These are phyloP conservation scores for Percopsis omiscomaycus DNA, from an alignment of 2,797 vertebrate genomes.

Conservation along the genomic window DNA sequence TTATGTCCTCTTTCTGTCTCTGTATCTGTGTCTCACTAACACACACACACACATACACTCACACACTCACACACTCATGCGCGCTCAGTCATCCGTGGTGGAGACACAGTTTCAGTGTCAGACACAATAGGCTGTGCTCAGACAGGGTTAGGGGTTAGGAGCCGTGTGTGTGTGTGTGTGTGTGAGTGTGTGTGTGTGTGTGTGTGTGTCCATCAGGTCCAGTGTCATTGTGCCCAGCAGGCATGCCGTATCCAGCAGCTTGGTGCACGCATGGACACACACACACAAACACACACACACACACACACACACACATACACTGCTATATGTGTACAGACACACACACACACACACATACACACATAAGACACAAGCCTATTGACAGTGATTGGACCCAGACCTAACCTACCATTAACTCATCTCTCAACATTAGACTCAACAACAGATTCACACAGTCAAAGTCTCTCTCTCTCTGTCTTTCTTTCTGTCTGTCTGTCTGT, in stretches of 20 bases:
- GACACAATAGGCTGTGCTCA: slow-evolving; percentile 68
- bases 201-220: slow-evolving; percentile 53
- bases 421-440: neutral
- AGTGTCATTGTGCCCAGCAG: slow-evolving; percentile 55
- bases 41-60: slow-evolving; percentile 44
- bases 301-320: slow-evolving; percentile 11
- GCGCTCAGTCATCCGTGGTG: slow-evolving; percentile 57
- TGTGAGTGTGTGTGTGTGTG: slow-evolving; percentile 49
- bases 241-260: slow-evolving; percentile 49
- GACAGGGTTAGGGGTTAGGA: slow-evolving; percentile 65
- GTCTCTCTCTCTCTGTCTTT: neutral
- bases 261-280: slow-evolving; percentile 43
- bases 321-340: slow-evolving; percentile 6
- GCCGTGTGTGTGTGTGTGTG: slow-evolving; percentile 42
- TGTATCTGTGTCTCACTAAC: slow-evolving; percentile 7
- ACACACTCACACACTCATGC: slow-evolving; percentile 53
- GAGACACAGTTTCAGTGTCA: slow-evolving; percentile 67
- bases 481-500: neutral
- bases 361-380: neutral
- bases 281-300: slow-evolving; percentile 11
- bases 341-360: slow-evolving; percentile 13
- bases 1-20: slow-evolving; percentile 21
- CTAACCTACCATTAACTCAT: slow-evolving; percentile 1
- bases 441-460: neutral
- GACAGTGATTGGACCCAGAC: slow-evolving; percentile 5